phyloP scores from a whole-genome alignment of 2,888 invertebrate species.

The Synergus itoensis region DNA sequence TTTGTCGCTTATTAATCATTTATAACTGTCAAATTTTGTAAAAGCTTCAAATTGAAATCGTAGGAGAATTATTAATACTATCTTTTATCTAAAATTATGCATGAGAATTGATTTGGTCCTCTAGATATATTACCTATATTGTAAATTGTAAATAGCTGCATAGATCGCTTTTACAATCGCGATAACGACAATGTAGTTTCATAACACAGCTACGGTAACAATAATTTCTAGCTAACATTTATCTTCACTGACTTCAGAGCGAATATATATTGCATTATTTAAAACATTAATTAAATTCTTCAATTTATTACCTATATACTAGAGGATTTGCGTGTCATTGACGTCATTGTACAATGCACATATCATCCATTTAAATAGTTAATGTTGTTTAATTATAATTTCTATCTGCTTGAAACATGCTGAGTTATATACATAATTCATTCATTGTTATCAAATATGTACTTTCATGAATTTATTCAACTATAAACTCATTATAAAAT shows the following conservation, averaged over 20 bases:
- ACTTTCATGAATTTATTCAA: background rate
- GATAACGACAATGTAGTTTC: slow-evolving; percentile 35
- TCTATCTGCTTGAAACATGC: background rate
- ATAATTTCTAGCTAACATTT: slow-evolving; percentile 37
- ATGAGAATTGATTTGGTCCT: background rate
- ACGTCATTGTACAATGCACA: background rate
- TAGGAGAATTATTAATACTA: background rate
- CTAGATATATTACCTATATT: background rate
- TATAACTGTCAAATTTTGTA: too few species aligned
- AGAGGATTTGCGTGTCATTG: background rate
- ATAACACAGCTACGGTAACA: slow-evolving; percentile 25
- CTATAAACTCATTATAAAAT: background rate
- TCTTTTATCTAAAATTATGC: background rate
- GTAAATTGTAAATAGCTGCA: slow-evolving; percentile 20
- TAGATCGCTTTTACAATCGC: slow-evolving; percentile 24
- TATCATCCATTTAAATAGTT: background rate
- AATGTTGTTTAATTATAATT: background rate
- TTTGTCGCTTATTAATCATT: too few species aligned
- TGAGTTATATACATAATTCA: background rate
- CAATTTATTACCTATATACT: background rate
- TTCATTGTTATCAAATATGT: background rate
- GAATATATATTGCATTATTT: slow-evolving; percentile 16
- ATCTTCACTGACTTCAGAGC: slow-evolving; percentile 16
- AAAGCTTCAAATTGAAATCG: background rate
- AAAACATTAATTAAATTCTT: slow-evolving; percentile 23